A percentile compares a stretch with the other conserved stretches of the same genome.
Evolutionary conservation across 1,140 invertebrate genomes (phyloP).

Genomic region (Ganaspis sp.): DNA sequence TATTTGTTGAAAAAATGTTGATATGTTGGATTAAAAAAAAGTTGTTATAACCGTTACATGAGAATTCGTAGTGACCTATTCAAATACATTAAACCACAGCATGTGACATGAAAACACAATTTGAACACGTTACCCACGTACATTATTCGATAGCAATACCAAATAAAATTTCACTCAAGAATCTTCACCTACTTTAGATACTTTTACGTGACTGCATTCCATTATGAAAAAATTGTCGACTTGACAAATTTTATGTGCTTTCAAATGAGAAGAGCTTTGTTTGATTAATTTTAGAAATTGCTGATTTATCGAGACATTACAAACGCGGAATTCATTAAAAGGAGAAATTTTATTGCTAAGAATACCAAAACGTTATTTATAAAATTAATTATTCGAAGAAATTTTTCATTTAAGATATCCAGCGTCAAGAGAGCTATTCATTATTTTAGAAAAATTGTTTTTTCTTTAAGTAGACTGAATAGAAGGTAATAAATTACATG

Average conservation of each 20-base stretch:
- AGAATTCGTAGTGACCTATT: background rate
- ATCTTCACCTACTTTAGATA: constrained; percentile 9
- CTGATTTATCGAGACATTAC: background rate
- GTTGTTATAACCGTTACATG: constrained; percentile 14
- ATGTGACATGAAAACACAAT: constrained; percentile 29
- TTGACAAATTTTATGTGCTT: background rate
- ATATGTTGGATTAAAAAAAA: too few relatives aligned
- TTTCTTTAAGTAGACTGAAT: too few relatives aligned
- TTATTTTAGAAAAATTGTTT: too few relatives aligned
- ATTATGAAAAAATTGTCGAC: background rate
- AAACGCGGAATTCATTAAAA: background rate
- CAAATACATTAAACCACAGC: constrained; percentile 6
- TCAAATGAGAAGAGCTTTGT: background rate
- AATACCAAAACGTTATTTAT: background rate
- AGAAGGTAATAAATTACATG: too few relatives aligned
- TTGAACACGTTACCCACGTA: constrained; percentile 1
- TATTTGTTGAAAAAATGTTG: too few relatives aligned
- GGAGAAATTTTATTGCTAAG: background rate
- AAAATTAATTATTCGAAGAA: background rate
- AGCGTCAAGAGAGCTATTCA: too few relatives aligned
- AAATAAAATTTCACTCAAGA: constrained; percentile 19
- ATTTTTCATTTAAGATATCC: too few relatives aligned
- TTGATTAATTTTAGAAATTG: background rate
- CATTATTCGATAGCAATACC: constrained; percentile 12
- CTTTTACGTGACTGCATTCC: constrained; percentile 18